phyloP scores from a whole-genome alignment of 2,113 vertebrate species.

The Rhodinocichla rosea region DNA sequence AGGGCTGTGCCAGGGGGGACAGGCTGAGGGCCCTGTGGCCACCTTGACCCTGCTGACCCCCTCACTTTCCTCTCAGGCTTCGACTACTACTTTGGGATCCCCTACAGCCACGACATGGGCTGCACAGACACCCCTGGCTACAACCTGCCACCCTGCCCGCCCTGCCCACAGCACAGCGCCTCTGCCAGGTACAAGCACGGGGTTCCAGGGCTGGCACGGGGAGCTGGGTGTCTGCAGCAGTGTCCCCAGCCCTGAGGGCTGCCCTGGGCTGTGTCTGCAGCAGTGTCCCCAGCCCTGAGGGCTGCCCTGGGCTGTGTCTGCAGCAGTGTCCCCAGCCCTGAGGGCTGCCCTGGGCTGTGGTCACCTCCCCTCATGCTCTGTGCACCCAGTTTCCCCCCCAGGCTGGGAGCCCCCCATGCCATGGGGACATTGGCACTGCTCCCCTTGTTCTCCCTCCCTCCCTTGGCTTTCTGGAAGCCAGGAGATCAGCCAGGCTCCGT shows the following conservation, averaged over 20 bases:
- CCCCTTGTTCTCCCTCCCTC: no score
- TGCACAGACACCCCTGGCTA: conserved; percentile 88
- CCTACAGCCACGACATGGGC: conserved; percentile 98
- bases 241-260: neutral
- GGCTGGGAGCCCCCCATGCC: rapidly evolving
- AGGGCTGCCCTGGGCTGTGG: neutral
- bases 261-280: no score
- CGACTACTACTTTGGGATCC: conserved; percentile 90
- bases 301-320: neutral
- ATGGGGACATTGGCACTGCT: rapidly evolving
- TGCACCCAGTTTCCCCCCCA: neutral
- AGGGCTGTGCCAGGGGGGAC: neutral
- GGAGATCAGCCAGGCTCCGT: rapidly evolving
- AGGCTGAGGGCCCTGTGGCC: rapidly evolving
- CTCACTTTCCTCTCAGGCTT: conserved; percentile 79
- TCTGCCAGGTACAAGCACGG: neutral
- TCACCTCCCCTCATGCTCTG: neutral
- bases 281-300: neutral
- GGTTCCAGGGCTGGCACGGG: rapidly evolving
- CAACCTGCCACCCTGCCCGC: conserved; percentile 79
- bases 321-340: neutral
- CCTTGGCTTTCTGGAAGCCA: neutral
- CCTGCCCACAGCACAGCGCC: conserved; percentile 63
- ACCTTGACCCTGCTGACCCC: neutral
- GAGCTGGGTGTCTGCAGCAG: neutral